Evolutionary conservation across 1,140 invertebrate genomes (phyloP).

Genomic region (Brachionus sp.): DNA sequence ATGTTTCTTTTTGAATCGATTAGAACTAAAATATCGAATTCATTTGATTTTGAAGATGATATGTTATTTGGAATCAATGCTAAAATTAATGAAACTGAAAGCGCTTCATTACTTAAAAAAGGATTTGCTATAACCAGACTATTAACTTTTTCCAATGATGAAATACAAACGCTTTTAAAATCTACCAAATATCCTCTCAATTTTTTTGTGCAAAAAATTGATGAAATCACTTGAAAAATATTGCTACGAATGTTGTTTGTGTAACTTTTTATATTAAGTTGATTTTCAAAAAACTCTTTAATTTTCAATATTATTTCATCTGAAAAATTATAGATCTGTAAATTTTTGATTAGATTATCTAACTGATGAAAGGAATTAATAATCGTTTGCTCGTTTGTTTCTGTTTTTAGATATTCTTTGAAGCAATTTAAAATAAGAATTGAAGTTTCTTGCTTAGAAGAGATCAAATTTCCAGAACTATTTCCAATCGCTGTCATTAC

Average conservation of each 20-base stretch:
- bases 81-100: not conserved
- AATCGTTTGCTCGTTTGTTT: not conserved
- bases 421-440: not conserved
- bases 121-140: not conserved
- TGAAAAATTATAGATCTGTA: not conserved
- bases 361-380: not conserved
- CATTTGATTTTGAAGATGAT: not conserved
- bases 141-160: not conserved
- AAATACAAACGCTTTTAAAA: not conserved
- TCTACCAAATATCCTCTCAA: not conserved
- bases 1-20: slow-evolving; percentile 33
- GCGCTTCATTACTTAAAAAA: not conserved
- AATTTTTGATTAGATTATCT: not conserved
- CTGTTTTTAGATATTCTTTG: slow-evolving; percentile 10
- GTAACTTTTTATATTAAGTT: not conserved
- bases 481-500: not conserved
- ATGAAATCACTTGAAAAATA: not conserved
- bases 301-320: not conserved
- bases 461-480: not conserved
- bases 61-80: not conserved
- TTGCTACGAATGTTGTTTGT: not conserved
- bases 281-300: not conserved
- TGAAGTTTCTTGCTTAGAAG: not conserved
- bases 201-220: not conserved
- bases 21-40: not conserved